Conservation (phyloP, 2,797 vertebrate genomes). For the Sebastes steindachneri region DNA sequence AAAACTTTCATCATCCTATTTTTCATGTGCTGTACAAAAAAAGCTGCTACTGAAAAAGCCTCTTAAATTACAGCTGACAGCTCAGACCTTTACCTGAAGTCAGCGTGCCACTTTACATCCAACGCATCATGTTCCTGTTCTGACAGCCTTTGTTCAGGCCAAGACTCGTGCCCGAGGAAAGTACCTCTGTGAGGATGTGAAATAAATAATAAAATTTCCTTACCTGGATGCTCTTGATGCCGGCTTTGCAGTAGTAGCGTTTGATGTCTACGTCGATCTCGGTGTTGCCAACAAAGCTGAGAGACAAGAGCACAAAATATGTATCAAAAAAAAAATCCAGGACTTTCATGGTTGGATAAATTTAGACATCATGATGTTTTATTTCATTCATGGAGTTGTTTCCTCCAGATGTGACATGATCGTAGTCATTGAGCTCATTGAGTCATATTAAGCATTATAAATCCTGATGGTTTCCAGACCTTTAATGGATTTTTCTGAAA, state of each 20-base stretch:
- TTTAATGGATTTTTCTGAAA: background rate
- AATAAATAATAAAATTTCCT: slow-evolving; percentile 17
- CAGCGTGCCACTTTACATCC: background rate
- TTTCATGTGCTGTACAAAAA: background rate
- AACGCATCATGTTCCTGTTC: background rate
- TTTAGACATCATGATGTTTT: background rate
- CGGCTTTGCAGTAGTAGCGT: slow-evolving; percentile 97
- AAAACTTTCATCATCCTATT: background rate
- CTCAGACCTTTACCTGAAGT: slow-evolving; percentile 2
- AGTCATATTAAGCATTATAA: background rate
- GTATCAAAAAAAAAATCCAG: background rate
- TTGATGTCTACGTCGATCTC: slow-evolving; percentile 97
- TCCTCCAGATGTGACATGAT: background rate
- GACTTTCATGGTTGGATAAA: background rate
- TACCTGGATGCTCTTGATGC: slow-evolving; percentile 98
- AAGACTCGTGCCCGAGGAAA: background rate
- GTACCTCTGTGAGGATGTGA: background rate
- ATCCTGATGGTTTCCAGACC: background rate
- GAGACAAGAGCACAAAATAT: slow-evolving; percentile 11
- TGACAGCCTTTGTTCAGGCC: background rate
- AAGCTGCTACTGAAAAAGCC: background rate
- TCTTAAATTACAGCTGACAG: background rate
- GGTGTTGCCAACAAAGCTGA: slow-evolving; percentile 95
- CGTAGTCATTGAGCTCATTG: background rate
- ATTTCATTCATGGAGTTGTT: background rate